Evolutionary conservation across 1,140 invertebrate genomes (phyloP).

Genomic region (Octopus bimaculoides): DNA sequence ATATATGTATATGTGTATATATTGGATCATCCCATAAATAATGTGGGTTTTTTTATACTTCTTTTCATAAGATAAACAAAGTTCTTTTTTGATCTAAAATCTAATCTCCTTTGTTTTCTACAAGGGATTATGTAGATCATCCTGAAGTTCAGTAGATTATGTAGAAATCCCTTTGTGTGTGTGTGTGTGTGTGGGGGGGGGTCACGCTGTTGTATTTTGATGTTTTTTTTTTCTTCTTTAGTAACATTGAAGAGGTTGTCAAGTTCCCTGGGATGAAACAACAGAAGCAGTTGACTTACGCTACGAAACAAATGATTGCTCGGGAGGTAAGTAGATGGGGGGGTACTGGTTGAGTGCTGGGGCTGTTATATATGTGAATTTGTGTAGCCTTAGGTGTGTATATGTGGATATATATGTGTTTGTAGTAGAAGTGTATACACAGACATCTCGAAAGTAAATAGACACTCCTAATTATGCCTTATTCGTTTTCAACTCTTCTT

Average conservation of each 20-base stretch:
- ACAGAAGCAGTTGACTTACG: slow-evolving; percentile 63
- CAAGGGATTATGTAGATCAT: background rate
- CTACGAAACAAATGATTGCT: slow-evolving; percentile 74
- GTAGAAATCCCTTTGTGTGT: background rate
- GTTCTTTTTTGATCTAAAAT: too few relatives aligned
- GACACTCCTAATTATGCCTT: too few relatives aligned
- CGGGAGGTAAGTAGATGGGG: slow-evolving; percentile 62
- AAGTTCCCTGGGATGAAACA: slow-evolving; percentile 57
- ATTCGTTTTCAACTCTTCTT: too few relatives aligned
- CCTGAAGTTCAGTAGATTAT: background rate
- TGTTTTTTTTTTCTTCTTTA: slow-evolving; percentile 42
- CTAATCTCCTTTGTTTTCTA: too few relatives aligned
- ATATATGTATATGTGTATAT: too few relatives aligned
- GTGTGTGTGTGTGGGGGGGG: background rate
- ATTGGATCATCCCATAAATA: too few relatives aligned
- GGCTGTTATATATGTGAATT: background rate
- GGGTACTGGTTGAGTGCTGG: background rate
- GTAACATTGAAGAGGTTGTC: slow-evolving; percentile 62
- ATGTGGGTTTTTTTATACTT: too few relatives aligned
- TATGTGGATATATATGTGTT: too few relatives aligned
- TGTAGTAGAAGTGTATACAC: too few relatives aligned
- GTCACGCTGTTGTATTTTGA: background rate
- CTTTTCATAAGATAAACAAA: too few relatives aligned
- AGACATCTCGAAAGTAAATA: too few relatives aligned
- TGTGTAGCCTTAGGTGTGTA: too few relatives aligned